These are phyloP conservation scores for Diorhabda carinulata DNA, from an alignment of 1,140 invertebrate genomes.

Conservation along the genomic window DNA sequence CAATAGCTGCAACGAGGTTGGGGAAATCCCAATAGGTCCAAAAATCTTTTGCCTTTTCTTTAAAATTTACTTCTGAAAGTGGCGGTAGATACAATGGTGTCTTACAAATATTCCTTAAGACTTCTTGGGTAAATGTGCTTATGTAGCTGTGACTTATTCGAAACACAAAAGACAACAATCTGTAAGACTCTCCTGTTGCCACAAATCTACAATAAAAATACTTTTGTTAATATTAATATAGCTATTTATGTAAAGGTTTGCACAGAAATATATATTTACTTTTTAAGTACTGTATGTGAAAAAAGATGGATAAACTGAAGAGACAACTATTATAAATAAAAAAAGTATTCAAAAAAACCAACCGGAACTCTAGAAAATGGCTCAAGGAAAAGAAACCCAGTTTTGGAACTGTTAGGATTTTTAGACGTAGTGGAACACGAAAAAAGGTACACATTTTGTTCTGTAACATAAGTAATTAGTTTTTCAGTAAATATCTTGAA, in stretches of 20 bases:
- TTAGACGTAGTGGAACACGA: conserved; percentile 4
- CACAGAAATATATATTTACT: neutral
- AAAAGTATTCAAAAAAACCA: conserved; percentile 7
- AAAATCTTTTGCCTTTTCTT: conserved; percentile 41
- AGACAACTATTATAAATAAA: conserved; percentile 10
- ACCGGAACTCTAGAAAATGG: neutral
- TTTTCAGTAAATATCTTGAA: too few relatives aligned
- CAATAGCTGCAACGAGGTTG: conserved; percentile 49
- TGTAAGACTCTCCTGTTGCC: conserved; percentile 27
- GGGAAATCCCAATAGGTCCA: conserved; percentile 50
- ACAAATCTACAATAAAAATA: conserved; percentile 24
- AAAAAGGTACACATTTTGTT: neutral
- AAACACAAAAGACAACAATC: conserved; percentile 28
- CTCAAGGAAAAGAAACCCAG: conserved; percentile 1
- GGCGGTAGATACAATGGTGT: conserved; percentile 25
- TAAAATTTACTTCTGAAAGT: conserved; percentile 16
- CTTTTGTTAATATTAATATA: neutral
- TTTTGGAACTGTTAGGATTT: neutral
- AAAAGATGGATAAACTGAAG: conserved; percentile 19
- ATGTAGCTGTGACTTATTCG: conserved; percentile 29
- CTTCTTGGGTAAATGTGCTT: conserved; percentile 18
- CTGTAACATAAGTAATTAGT: too few relatives aligned
- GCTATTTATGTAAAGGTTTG: neutral
- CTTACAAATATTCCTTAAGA: conserved; percentile 21
- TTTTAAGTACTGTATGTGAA: conserved; percentile 15